phyloP scores from a whole-genome alignment of 2,113 vertebrate species.

The Lepisosteus oculatus region DNA sequence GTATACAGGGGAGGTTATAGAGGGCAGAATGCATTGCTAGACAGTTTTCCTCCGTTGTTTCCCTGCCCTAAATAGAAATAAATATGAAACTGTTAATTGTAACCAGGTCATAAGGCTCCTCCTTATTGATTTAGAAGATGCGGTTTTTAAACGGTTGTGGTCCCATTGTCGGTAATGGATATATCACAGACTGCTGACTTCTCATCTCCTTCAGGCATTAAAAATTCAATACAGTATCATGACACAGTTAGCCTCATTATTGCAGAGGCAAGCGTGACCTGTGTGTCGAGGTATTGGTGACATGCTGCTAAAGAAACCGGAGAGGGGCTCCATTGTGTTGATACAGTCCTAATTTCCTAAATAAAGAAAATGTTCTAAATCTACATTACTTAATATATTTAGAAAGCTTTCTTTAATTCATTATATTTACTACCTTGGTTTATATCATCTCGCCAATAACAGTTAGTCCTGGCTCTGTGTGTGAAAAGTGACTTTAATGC shows the following conservation, averaged over 20 bases:
- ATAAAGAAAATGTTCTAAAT: too few species aligned
- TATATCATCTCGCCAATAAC: too few species aligned
- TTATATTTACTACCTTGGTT: too few species aligned
- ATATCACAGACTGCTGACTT: background rate
- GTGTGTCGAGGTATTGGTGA: background rate
- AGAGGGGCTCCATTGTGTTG: too few species aligned
- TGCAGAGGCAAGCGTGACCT: background rate
- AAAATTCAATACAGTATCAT: conserved; percentile 12
- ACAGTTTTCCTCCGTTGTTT: background rate
- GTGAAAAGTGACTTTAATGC: too few species aligned
- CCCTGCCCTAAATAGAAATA: background rate
- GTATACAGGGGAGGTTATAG: background rate
- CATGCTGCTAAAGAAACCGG: too few species aligned
- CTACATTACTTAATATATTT: too few species aligned
- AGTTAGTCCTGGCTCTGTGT: too few species aligned
- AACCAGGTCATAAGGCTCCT: background rate
- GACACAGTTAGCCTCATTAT: background rate
- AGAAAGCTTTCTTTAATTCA: too few species aligned
- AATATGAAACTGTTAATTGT: background rate
- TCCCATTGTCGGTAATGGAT: background rate
- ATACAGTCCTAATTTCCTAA: too few species aligned
- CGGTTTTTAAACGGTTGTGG: background rate
- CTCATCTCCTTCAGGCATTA: conserved; percentile 6
- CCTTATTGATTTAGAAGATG: background rate
- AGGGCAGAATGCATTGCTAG: background rate